These are phyloP conservation scores for Dioctria rufipes DNA, from an alignment of 2,888 invertebrate genomes.

Conservation along the genomic window DNA sequence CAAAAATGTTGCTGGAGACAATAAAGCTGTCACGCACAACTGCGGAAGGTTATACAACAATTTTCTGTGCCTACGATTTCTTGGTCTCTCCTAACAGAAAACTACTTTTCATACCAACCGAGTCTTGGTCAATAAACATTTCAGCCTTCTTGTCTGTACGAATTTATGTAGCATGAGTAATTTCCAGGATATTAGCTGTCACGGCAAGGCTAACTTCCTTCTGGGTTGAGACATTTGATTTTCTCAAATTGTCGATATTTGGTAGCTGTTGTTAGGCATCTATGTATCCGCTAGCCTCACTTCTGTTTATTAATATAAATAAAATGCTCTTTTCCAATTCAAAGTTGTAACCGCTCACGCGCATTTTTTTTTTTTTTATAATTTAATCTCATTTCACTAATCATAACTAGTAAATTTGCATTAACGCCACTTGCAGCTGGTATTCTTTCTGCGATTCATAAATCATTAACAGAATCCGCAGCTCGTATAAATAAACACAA, in stretches of 20 bases:
- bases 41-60: conserved; percentile 17
- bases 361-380: conserved; percentile 3
- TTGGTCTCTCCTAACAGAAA: conserved; percentile 33
- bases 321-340: not conserved
- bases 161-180: conserved; percentile 46
- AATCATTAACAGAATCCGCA: conserved; percentile 24
- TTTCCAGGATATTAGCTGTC: conserved; percentile 35
- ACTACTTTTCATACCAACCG: conserved; percentile 45
- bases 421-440: conserved; percentile 49
- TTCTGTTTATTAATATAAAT: no score
- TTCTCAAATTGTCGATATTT: not conserved
- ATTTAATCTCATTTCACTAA: conserved; percentile 15
- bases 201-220: conserved; percentile 19
- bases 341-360: conserved; percentile 23
- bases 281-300: no score
- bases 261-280: not conserved
- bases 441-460: conserved; percentile 10
- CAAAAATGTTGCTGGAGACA: conserved; percentile 43
- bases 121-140: conserved; percentile 45
- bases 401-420: conserved; percentile 48
- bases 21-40: conserved; percentile 43
- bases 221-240: not conserved
- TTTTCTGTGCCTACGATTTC: conserved; percentile 47
- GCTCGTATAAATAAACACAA: conserved; percentile 39
- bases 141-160: conserved; percentile 34